Percentiles rank a stretch among this genome's conserved stretches.
Evolutionary conservation across 1,140 invertebrate genomes (phyloP).

Genomic region (Zaprionus nigranus): DNA sequence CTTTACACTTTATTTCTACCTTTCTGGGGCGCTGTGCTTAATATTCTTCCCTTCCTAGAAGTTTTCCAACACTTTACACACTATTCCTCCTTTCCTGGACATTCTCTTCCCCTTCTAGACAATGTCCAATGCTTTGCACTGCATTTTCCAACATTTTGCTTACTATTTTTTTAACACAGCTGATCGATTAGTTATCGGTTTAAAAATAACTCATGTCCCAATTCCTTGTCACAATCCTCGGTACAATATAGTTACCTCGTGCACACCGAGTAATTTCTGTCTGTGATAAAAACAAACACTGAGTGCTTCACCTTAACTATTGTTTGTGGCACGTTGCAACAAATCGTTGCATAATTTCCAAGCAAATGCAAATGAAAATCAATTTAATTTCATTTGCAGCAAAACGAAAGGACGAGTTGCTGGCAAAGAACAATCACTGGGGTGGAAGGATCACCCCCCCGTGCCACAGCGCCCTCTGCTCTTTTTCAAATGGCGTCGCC

Average conservation of each 20-base stretch:
- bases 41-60: no score
- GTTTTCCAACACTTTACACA: no score
- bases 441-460: not conserved
- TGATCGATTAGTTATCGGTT: not conserved
- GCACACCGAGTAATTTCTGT: not conserved
- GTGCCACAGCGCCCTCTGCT: no score
- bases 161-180: no score
- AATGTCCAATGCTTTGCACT: no score
- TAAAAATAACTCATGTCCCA: not conserved
- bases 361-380: constrained; percentile 48
- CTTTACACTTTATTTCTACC: no score
- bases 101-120: no score
- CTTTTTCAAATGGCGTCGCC: not conserved
- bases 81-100: no score
- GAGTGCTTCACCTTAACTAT: constrained; percentile 1
- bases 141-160: no score
- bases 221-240: no score
- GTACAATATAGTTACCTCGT: no score
- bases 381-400: constrained; percentile 53
- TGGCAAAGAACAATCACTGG: not conserved
- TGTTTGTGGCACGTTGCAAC: constrained; percentile 24
- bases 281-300: not conserved
- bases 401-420: not conserved
- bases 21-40: no score
- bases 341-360: constrained; percentile 27